Base-by-base conservation (phyloP, 2,888 invertebrate genomes). In the Hoplodrina ambigua region DNA sequence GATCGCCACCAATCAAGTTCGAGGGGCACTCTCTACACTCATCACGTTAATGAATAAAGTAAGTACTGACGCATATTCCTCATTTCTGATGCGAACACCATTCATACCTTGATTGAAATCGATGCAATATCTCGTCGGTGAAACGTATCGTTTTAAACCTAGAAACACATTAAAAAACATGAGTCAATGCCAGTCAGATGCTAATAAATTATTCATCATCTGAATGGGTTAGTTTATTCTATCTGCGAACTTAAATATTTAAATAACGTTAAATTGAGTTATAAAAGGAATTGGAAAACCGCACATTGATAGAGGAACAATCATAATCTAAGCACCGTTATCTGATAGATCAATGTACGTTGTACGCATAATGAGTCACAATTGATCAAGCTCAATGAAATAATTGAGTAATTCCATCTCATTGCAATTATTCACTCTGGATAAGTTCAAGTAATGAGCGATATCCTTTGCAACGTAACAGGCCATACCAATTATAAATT, bases 1-100 rank as follows among this genome's bases (percentile, higher is more conserved):
- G 87, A 97, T 97, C 64, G 96, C 97, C 60, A 96, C 97, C 70
- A 96, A 96, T 83, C 94, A 96, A 88, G 96, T 97, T 83, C 92
- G 97, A 74, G 97, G 97, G 54, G 94, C 97, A 64, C 94, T 97
- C 66, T 97, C 97, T n/a, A 96, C 97, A 33, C 96, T 96, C 79
- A 96, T 96, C 82, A 96, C 97, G 25, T 91, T 97, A 78, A 96
- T 96, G 91, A 95, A 95, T 84, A 96, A 97, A 90, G 96, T 96
- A 87, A 94, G 93, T 86, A 33, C 17, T 54, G 54, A 55, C n/a
- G 52, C 30, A 61, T 13, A 64, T 66, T 58, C 15, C 25, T 17
- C 10, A 69, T 64, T 67, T 67, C 53, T 57, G n/a, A 62, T 54
- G 46, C 55, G 11, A 68, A 68, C 37, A 55, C 55, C 54, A 4